Evolutionary conservation across 2,113 vertebrate genomes (phyloP), one percentile per base, ranked within the genome.

Genomic region (Camelus bactrianus): DNA sequence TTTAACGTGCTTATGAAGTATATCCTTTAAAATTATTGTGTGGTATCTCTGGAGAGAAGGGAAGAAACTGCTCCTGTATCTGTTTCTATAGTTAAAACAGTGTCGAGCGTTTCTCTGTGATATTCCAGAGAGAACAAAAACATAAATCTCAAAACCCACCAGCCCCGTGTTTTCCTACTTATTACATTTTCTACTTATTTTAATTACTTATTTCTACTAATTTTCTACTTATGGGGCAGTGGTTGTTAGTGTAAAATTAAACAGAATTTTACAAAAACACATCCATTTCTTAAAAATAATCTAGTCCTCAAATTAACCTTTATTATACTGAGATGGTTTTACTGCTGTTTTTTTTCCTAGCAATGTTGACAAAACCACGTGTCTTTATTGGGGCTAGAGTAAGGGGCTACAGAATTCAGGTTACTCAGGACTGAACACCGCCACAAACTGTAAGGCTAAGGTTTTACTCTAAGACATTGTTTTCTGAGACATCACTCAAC

Each of bases 51-150:
- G 26, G 52, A 91, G 15, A 15, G 30, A 65, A 79, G 5, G 15
- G 22, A 46, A 82, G 50, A 76, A 52, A 60, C 4, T 88, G 13
- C 13, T 83, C 16, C 10, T 35, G 32, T 50, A 64, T 75, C 50
- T 38, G 54, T 72, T 82, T 82, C 48, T 52, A 72, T 54, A 79
- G 89, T 69, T 81, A 65, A 96, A 94, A 64, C 28, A 67, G 30
- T 20, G 16, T 84, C 11, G 73, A 38, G n/a, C 76, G 9, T 32
- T 97, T 86, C 16, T 89, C 42, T 38, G 13, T 22, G 20, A 76
- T 69, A 28, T 35, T 85, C 64, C 16, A 95, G 46, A 91, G 26
- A 73, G 9, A 84, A 22, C 17, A 67, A 80, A 91, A 91, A 11
- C 8, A 35, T 15, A 91, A 58, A 35, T 65, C 72, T 79, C 13